Evolutionary conservation across 2,113 vertebrate species (phyloP).

Genomic region (Colius striatus): DNA sequence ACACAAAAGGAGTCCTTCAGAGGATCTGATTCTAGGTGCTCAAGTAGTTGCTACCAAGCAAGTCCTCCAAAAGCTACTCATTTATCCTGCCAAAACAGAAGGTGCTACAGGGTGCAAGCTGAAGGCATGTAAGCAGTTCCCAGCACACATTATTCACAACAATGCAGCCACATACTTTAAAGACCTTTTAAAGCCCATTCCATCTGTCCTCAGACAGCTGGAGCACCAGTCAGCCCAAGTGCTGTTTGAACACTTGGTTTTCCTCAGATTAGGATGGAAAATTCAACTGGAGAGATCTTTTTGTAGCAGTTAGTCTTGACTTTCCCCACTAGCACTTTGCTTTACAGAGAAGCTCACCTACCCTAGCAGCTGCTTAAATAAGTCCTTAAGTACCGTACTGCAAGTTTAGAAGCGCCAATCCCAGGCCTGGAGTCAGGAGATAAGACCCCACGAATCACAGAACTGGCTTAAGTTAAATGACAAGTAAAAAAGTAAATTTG

Average conservation of each 20-base stretch:
- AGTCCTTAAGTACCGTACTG: background rate
- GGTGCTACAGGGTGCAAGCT: background rate
- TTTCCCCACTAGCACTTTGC: background rate
- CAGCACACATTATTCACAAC: background rate
- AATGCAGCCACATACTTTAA: slow-evolving; percentile 17
- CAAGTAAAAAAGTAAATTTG: background rate
- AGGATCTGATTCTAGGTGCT: background rate
- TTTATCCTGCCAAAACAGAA: background rate
- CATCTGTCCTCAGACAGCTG: slow-evolving; percentile 50
- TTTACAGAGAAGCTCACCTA: background rate
- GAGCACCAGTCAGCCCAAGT: background rate
- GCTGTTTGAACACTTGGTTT: background rate
- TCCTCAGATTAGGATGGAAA: background rate
- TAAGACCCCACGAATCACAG: slow-evolving; percentile 18
- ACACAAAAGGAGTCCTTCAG: background rate
- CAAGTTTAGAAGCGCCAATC: background rate
- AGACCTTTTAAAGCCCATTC: background rate
- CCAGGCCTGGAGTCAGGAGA: background rate
- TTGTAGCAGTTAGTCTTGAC: background rate
- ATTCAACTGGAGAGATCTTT: background rate
- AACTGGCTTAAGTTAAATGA: background rate
- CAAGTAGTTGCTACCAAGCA: background rate
- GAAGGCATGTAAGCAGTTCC: background rate
- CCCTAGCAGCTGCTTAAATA: background rate
- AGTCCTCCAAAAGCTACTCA: background rate